phyloP scores from a whole-genome alignment of 2,888 invertebrate genomes.

The Calameuta filiformis region DNA sequence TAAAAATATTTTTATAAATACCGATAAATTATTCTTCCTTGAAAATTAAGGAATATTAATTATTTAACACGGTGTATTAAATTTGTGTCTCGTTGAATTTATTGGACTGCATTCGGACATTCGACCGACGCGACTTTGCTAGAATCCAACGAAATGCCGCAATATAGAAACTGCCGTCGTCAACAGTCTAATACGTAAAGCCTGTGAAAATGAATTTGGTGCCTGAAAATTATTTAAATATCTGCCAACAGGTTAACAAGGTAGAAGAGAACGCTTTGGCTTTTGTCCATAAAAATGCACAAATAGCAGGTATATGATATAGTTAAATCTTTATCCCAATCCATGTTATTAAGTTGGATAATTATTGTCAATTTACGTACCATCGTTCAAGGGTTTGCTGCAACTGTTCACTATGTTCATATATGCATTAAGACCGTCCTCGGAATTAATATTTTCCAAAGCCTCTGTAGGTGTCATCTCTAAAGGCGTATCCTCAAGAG shows the following conservation, averaged over 20 bases:
- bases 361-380: conserved; percentile 34
- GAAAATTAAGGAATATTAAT: background rate
- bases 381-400: conserved; percentile 55
- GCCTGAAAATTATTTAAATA: background rate
- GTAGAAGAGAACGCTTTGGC: background rate
- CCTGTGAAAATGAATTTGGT: background rate
- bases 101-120: background rate
- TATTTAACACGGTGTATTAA: background rate
- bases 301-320: background rate
- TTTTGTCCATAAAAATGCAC: background rate
- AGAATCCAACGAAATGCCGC: background rate
- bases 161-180: background rate
- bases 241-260: background rate
- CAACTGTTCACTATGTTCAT: conserved; percentile 61
- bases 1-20: background rate
- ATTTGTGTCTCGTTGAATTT: background rate
- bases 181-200: background rate
- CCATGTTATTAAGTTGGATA: background rate
- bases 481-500: conserved; percentile 47
- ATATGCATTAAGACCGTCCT: conserved; percentile 58
- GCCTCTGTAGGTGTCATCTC: conserved; percentile 49
- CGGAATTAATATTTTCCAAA: conserved; percentile 55
- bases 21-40: background rate
- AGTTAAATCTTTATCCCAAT: background rate
- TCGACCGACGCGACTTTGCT: background rate